Evolutionary conservation across 2,888 invertebrate genomes (phyloP).

Genomic region (Drosophila silvestris): DNA sequence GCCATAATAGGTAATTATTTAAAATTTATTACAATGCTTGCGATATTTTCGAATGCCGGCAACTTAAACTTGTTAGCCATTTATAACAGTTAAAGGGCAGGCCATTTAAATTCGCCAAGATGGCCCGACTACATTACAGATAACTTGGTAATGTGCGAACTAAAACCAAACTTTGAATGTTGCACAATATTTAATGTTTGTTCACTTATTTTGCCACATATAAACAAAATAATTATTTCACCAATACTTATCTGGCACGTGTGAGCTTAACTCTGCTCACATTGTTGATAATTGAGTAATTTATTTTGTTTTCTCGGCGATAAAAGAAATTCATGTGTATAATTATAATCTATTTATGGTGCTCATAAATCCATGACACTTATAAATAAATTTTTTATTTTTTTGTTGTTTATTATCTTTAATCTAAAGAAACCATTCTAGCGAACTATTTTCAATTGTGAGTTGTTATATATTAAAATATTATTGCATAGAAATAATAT

Average conservation of each 20-base stretch:
- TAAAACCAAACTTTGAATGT: conserved; percentile 11
- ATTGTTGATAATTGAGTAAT: conserved; percentile 9
- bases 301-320: conserved; percentile 2
- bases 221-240: neutral
- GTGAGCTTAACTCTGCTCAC: conserved; percentile 6
- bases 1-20: conserved; percentile 84
- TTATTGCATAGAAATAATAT: neutral
- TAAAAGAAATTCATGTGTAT: conserved; percentile 18
- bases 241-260: conserved; percentile 25
- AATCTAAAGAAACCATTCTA: conserved; percentile 1
- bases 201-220: neutral
- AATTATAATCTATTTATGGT: conserved; percentile 51
- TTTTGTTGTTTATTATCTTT: neutral
- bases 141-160: conserved; percentile 18
- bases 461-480: neutral
- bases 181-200: neutral
- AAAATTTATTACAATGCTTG: conserved; percentile 83
- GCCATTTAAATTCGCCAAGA: conserved; percentile 24
- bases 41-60: conserved; percentile 25
- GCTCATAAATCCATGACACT: conserved; percentile 12
- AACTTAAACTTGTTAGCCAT: conserved; percentile 29
- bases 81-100: conserved; percentile 35
- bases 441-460: neutral
- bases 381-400: neutral
- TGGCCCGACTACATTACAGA: neutral